Base-by-base conservation (phyloP, 2,797 vertebrate species). In the Forpus xanthops region DNA sequence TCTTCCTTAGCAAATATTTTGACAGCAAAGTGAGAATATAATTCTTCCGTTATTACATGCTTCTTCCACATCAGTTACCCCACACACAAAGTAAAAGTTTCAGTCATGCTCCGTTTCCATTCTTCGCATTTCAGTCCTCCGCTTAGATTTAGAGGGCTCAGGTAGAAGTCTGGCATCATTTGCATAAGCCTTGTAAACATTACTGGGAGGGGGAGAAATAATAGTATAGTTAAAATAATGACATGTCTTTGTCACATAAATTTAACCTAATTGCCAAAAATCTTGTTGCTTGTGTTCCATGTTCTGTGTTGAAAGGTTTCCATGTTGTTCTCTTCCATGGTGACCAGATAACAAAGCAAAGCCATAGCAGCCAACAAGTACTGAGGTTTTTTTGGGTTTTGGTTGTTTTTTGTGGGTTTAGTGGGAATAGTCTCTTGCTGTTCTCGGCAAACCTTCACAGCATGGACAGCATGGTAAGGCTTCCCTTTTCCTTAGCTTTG, bases 271-370 rank as follows among this genome's bases (percentile, higher is more conserved):
- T 27, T 23, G 35, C 60, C 15, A 58, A 49, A 72, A 42, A 0
- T 17, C 4, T 42, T 44, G 9, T 35, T 68, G 25, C 6, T 49
- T 70, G 20, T 42, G 3, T 25, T 92, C 17, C 3, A 1, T 47
- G 15, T 55, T 68, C 58, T 33, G 15, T 23, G 6, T 9, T 41
- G 39, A 60, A 70, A 44, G 2, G 4, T 62, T 84, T 68, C 68
- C 15, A 8, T 79, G 3, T 11, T 44, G 4, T 33, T 73, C 33
- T 75, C 44, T 78, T 60, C 24, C 1, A 1, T 0, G 0, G 19
- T 31, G 18, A 33, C 31, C 35, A 28, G 10, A 3, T 71, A 49
- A 61, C 7, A 55, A 70, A 74, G 30, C 6, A 18, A 72, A 82
- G 5, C 11, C 17, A 28, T 13, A 62, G 42, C 23, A 82, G 24